A percentile compares a stretch with the other conserved stretches of the same genome.
phyloP scores from a whole-genome alignment of 2,797 vertebrate genomes.

The Mallotus villosus region DNA sequence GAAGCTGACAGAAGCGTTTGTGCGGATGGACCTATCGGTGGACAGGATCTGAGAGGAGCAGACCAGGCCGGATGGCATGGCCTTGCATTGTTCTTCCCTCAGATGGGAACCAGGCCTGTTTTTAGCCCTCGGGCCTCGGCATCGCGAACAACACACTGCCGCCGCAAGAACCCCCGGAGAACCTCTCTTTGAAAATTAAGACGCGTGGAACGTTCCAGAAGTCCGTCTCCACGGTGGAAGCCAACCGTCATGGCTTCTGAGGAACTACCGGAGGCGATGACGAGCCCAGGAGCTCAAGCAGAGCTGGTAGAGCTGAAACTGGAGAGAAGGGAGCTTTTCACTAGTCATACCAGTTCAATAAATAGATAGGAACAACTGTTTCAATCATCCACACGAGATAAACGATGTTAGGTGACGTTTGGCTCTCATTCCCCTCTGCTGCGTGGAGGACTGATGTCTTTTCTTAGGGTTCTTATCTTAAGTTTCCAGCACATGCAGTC shows the following conservation, averaged over 20 bases:
- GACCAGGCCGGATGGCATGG: constrained; percentile 46
- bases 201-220: constrained; percentile 24
- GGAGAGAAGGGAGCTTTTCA: constrained; percentile 24
- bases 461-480: constrained; percentile 33
- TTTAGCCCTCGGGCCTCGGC: constrained; percentile 25
- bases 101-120: constrained; percentile 62
- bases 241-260: constrained; percentile 28
- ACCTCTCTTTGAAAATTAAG: constrained; percentile 30
- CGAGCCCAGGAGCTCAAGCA: constrained; percentile 22
- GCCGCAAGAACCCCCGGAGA: constrained; percentile 41
- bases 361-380: constrained; percentile 36
- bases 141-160: constrained; percentile 47
- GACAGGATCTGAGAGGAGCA: constrained; percentile 37
- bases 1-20: constrained; percentile 39
- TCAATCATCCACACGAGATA: constrained; percentile 26
- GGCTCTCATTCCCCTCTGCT: background rate
- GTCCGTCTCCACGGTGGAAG: constrained; percentile 10
- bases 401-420: constrained; percentile 19
- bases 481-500: constrained; percentile 51
- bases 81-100: constrained; percentile 51
- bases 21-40: constrained; percentile 46
- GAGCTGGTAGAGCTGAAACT: constrained; percentile 37
- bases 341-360: constrained; percentile 32
- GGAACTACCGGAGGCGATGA: constrained; percentile 19
- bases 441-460: background rate